Evolutionary conservation across 2,113 vertebrate genomes (phyloP).

Genomic region (Corythornis vintsioides): DNA sequence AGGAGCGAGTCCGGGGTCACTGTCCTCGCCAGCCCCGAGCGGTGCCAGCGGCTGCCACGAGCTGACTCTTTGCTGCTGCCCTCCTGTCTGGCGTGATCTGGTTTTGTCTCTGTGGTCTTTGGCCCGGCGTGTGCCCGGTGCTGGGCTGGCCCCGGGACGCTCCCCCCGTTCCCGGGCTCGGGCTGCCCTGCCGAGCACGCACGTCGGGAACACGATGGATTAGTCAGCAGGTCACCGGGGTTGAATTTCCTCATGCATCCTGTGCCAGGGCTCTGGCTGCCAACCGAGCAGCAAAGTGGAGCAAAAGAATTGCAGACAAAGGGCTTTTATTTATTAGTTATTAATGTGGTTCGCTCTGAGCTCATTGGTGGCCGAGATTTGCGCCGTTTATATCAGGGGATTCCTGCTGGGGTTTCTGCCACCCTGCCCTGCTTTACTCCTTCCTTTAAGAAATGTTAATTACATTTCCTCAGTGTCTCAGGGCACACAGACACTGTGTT

Average conservation of each 20-base stretch:
- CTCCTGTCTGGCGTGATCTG: accelerated
- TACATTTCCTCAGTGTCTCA: background rate
- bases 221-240: background rate
- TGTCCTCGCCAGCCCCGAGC: accelerated
- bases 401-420: background rate
- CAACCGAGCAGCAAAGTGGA: conserved; percentile 17
- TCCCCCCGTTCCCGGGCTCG: no score
- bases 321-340: conserved; percentile 20
- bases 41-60: accelerated
- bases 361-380: background rate
- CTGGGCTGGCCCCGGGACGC: accelerated
- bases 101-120: accelerated
- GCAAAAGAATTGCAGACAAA: conserved; percentile 38
- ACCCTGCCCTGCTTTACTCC: background rate
- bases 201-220: background rate
- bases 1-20: background rate
- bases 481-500: background rate
- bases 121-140: accelerated
- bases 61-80: accelerated
- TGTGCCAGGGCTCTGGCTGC: conserved; percentile 28
- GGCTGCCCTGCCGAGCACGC: background rate
- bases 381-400: background rate
- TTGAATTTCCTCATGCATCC: background rate
- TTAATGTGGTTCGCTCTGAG: background rate
- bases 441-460: background rate